Evolutionary conservation across 2,888 invertebrate species (phyloP).

Genomic region (Leucophenga montana): DNA sequence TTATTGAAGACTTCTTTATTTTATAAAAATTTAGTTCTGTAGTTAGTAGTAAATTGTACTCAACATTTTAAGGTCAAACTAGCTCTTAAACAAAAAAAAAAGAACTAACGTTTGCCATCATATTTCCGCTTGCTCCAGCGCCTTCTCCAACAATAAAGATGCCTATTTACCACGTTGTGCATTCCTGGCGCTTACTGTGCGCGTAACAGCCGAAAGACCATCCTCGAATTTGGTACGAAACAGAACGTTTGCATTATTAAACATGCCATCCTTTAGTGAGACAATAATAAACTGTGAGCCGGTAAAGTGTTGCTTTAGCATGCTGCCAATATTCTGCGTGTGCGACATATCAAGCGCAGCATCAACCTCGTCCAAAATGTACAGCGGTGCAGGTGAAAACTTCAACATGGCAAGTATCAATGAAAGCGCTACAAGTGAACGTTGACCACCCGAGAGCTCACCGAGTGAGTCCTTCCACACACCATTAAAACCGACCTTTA

Average conservation of each 20-base stretch:
- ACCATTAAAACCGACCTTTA: conserved; percentile 92
- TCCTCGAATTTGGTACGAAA: conserved; percentile 96
- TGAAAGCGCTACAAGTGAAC: conserved; percentile 95
- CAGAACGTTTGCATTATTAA: conserved; percentile 98
- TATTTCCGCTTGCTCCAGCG: no score
- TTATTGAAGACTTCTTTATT: background rate
- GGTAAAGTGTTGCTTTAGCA: conserved; percentile 92
- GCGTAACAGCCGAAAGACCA: conserved; percentile 91
- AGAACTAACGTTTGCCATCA: no score
- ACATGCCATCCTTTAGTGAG: conserved; percentile 99
- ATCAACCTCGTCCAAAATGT: conserved; percentile 99
- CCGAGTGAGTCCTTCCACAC: conserved; percentile 96
- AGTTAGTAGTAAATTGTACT: no score
- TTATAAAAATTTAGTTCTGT: no score
- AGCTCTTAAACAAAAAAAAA: no score
- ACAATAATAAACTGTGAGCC: conserved; percentile 97
- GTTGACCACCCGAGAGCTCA: conserved; percentile 97
- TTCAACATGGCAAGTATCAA: conserved; percentile 95
- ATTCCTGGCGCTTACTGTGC: conserved; percentile 74
- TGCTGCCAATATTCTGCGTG: conserved; percentile 98
- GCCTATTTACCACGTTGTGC: conserved; percentile 17
- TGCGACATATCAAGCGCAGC: conserved; percentile 98
- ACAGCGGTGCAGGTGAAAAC: conserved; percentile 98
- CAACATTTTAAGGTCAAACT: background rate
- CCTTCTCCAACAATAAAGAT: no score